These are phyloP conservation scores for Alosa sapidissima DNA, from an alignment of 2,797 vertebrate species.

Conservation along the genomic window DNA sequence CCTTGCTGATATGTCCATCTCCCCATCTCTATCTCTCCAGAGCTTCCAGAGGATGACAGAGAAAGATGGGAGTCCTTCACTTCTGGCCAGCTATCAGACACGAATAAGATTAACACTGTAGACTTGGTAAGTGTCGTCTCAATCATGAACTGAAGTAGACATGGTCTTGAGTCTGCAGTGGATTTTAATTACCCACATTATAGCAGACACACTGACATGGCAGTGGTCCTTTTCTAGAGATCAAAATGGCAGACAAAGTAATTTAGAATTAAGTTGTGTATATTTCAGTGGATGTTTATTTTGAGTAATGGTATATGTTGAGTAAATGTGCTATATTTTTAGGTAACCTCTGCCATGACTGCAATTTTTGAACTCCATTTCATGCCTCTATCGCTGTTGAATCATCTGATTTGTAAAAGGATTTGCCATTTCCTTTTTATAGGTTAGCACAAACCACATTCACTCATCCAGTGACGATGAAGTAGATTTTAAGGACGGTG, in stretches of 20 bases:
- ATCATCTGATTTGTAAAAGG: not conserved
- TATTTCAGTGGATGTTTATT: not conserved
- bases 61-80: slow-evolving; percentile 95
- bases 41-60: slow-evolving; percentile 85
- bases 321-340: not conserved
- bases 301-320: not conserved
- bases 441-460: slow-evolving; percentile 96
- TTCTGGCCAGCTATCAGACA: slow-evolving; percentile 90
- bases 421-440: not conserved
- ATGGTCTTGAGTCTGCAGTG: not conserved
- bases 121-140: slow-evolving; percentile 79
- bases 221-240: not conserved
- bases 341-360: no score
- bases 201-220: not conserved
- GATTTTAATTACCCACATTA: not conserved
- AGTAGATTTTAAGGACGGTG: slow-evolving; percentile 97
- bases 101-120: slow-evolving; percentile 92
- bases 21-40: slow-evolving; percentile 64
- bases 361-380: not conserved
- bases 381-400: not conserved
- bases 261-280: not conserved
- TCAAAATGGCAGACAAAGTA: not conserved
- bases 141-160: not conserved
- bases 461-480: slow-evolving; percentile 98
- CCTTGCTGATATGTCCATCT: not conserved